Evolutionary conservation across 2,113 vertebrate species (phyloP), one percentile per base, ranked within the genome.

Genomic region (Brachyhypopomus gauderio): DNA sequence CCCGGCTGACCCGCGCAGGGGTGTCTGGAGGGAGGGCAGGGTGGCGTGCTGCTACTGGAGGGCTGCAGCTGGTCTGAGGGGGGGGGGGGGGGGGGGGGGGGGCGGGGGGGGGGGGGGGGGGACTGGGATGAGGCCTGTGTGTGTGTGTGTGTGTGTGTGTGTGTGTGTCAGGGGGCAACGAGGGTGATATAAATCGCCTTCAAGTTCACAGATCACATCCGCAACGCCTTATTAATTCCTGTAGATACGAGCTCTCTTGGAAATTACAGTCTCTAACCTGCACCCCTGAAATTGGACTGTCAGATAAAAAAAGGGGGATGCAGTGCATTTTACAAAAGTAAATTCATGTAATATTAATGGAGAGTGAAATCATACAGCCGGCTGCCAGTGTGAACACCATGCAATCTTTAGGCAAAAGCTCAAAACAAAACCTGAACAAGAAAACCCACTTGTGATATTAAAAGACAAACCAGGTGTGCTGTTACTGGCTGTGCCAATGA

Each of bases 1-100:
- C 92, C 90, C 92, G 92, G 92, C 71, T 95, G 94, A 96, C 95
- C 95, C 95, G 77, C 3, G 45, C 45, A 14, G 45, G 45, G 45
- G 45, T 14, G 45, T 11, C 45, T 52, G 45, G 45, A 52, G 45
- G 45, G 45, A 52, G 74, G 67, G 62, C 25, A n/a, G 20, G 45
- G 67, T 25, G 80, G 69, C 55, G 69, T 5, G 27, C 75, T 41
- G 52, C 34, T 69, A 66, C 72, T 93, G 90, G 63, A 25, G 64
- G 81, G 80, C 30, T 30, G 30, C 30, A 30, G 30, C 30, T 30
- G 30, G 30, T 3, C 30, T 30, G 82, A 82, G n/a, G 52, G 71
- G 81, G 81, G 77, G 78, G 63, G 64, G 55, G 87, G 88, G 79
- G 72, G 64, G 55, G 86, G 88, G 88, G 85, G 86, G 85, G 87